phyloP scores from a whole-genome alignment of 23 tunicate species.

The Ciona savignyi region DNA sequence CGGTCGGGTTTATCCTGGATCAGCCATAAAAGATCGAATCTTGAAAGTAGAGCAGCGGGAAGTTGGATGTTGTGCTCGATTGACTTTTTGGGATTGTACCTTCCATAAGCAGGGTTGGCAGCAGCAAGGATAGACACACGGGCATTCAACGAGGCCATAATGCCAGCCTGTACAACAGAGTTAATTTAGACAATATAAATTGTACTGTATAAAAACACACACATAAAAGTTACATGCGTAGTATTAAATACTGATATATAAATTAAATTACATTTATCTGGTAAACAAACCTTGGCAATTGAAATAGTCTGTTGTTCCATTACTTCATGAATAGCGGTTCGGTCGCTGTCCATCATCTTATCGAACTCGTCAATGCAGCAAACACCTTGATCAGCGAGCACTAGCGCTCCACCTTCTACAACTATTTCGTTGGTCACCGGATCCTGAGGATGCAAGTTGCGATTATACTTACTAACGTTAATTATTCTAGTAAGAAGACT shows the following conservation, averaged over 20 bases:
- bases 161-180: constrained; percentile 69
- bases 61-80: constrained; percentile 97
- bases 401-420: constrained; percentile 98
- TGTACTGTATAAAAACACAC: neutral
- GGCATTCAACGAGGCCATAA: constrained; percentile 98
- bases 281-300: constrained; percentile 75
- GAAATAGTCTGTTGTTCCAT: constrained; percentile 99
- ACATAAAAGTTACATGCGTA: too few species aligned
- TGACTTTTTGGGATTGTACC: constrained; percentile 95
- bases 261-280: neutral
- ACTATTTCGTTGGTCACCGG: constrained; percentile 96
- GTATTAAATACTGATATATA: too few species aligned
- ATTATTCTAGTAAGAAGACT: too few species aligned
- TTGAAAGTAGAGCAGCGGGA: constrained; percentile 96
- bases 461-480: too few species aligned
- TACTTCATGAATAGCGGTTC: constrained; percentile 99
- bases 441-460: too few species aligned
- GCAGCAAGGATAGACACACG: constrained; percentile 97
- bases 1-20: constrained; percentile 98
- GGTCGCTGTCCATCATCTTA: constrained; percentile 96
- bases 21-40: constrained; percentile 97
- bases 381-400: constrained; percentile 97
- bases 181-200: neutral
- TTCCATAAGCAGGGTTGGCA: constrained; percentile 98
- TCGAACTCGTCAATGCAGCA: constrained; percentile 99